Base-by-base conservation (phyloP, 2,888 invertebrate genomes). In the Phyto melanocephala region DNA sequence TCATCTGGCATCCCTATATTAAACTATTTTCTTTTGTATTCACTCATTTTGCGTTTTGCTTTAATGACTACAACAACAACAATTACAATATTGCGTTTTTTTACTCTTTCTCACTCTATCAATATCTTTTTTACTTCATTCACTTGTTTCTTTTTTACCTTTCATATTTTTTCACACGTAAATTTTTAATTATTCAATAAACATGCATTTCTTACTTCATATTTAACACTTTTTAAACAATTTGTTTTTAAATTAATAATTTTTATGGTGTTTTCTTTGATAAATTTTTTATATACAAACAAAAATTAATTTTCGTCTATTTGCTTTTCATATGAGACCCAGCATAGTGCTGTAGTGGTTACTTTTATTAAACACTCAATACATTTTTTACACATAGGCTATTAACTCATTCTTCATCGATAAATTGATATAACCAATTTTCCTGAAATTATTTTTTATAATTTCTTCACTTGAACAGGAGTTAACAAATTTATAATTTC, bases 11-110 rank as follows among this genome's bases (percentile, higher is more conserved):
- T 71, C 79, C 62, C 65, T 13, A 10, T 37, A 56, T 68, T 74
- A 40, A 58, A 60, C 62, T 72, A 72, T 78, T 78, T 70, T 75
- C 54, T 79, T 71, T 76, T 56, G 74, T 74, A 79, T 79, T 82
- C 52, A 70, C 74, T 82, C 75, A 54, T 79, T 81, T 78, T 75
- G 52, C 81, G 70, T 79, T 82, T 79, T 78, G 78, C 70, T 79
- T 82, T 82, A 70, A 71, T 75, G 40, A 82, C 79, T 82, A 79
- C 82, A 82, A 78, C 65, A 82, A 76, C 76, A 76, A 63, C 67
- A 77, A 40, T 74, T 68, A 78, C 60, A 77, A 71, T 68, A 81
- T 82, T 75, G 68, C 58, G 63, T 81, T 81, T 71, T 78, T 74
- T 22, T 24, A 13, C 4, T 33, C 10, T 47, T 76, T 76, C 67